These are phyloP conservation scores for Ailurus styani DNA, from an alignment of 2,113 vertebrate genomes.

Conservation along the genomic window DNA sequence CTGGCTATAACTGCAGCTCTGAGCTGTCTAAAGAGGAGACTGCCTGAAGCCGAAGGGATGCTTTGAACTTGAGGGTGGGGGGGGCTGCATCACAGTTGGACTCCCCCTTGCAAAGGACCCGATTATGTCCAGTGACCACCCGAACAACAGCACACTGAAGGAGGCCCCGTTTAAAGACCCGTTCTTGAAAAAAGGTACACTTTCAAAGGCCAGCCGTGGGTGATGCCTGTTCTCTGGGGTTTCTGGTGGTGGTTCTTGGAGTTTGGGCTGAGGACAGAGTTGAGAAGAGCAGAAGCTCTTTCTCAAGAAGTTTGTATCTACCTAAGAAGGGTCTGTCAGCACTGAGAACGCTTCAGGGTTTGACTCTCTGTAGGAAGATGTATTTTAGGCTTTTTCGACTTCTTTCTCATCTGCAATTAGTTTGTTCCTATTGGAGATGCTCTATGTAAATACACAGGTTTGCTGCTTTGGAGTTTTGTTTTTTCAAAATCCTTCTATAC, in stretches of 20 bases:
- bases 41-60: conserved; percentile 63
- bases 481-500: background rate
- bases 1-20: background rate
- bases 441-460: background rate
- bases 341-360: background rate
- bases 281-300: background rate
- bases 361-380: background rate
- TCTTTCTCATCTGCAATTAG: background rate
- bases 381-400: background rate
- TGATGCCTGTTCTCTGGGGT: background rate
- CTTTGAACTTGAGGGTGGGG: conserved; percentile 29
- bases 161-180: conserved; percentile 82
- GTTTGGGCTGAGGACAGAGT: background rate
- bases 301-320: background rate
- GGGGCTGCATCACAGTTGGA: conserved; percentile 53
- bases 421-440: background rate
- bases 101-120: conserved; percentile 50
- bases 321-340: background rate
- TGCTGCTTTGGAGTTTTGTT: background rate
- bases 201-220: background rate
- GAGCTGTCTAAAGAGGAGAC: conserved; percentile 18
- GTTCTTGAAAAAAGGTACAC: conserved; percentile 82
- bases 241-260: background rate
- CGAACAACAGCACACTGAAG: conserved; percentile 81
- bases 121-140: conserved; percentile 82